A percentile compares a stretch with the other conserved stretches of the same genome.
Evolutionary conservation across 2,888 invertebrate species (phyloP).

Genomic region (Dasysyrphus tricinctus): DNA sequence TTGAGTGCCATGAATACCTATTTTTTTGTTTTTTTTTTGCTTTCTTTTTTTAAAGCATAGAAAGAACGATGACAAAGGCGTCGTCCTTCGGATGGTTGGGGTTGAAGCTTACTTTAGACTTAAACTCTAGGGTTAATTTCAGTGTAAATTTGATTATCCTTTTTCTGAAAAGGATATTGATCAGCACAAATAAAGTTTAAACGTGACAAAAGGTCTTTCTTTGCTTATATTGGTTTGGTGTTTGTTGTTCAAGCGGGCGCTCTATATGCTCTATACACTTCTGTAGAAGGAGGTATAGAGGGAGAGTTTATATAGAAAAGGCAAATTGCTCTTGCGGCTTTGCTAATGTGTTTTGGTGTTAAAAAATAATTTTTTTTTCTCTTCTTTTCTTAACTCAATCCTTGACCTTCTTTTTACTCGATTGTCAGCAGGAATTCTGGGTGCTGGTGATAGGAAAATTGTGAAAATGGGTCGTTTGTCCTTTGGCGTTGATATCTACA

Average conservation of each 20-base stretch:
- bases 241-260: conserved; percentile 14
- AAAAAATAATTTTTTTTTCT: conserved; percentile 21
- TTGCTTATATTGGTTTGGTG: conserved; percentile 9
- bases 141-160: conserved; percentile 71
- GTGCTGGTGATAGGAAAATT: conserved; percentile 24
- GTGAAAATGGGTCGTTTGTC: conserved; percentile 24
- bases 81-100: conserved; percentile 12
- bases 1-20: conserved; percentile 36
- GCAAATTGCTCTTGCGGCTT: conserved; percentile 61
- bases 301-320: conserved; percentile 1
- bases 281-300: neutral
- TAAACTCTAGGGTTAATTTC: conserved; percentile 58
- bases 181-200: conserved; percentile 62
- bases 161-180: conserved; percentile 53
- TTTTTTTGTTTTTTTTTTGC: neutral
- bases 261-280: neutral
- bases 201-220: conserved; percentile 59
- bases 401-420: conserved; percentile 67
- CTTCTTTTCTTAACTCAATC: conserved; percentile 29
- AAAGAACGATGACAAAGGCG: conserved; percentile 24
- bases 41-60: neutral
- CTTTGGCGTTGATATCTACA: conserved; percentile 3
- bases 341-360: conserved; percentile 60
- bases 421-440: conserved; percentile 57
- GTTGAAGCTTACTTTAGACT: conserved; percentile 33